Base-by-base conservation (phyloP, 2,113 vertebrate species). In the Taxidea taxus region DNA sequence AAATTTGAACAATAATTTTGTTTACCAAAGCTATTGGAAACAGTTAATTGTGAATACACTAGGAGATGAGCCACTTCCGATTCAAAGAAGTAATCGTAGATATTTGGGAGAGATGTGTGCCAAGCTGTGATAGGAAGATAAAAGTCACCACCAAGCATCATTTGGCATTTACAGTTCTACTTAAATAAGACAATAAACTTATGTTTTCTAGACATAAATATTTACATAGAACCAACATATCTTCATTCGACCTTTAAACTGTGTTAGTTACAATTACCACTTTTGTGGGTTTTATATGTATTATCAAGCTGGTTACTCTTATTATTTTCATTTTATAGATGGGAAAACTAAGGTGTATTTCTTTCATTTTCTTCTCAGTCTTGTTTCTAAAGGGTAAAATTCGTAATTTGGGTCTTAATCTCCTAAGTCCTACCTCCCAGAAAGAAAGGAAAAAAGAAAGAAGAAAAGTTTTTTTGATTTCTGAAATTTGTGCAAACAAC, bases 1-100 rank as follows among this genome's bases (percentile, higher is more conserved):
- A 86, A 97, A 92, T 86, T 78, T 92, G 49, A 92, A 86, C 27
- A 88, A 60, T 82, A 81, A 49, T 34, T 87, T 82, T 95, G 47
- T 96, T 93, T 95, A 88, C 51, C n/a, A 92, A n/a, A 80, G 82
- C 42, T 34, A 68, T 44, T 54, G 72, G 44, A 94, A 56, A 47
- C 51, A 75, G n/a, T 47, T 86, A 89, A 66, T 80, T 92, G 20
- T 90, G 72, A 91, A 82, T 74, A 68, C 23, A 21, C 66, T 93
- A 47, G 82, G 58, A 84, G 83, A 87, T 72, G 68, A 93, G 62
- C 54, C 66, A 70, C 90, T 95, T 47, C 62, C 11, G 23, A 60
- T 81, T 95, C n/a, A 96, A 87, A 80, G 4, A 25, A 51, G 20
- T 77, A 78, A 87, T 93, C 64, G 86, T 0, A 80, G 60, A 87